Percentiles rank a stretch among this genome's conserved stretches.
phyloP scores from a whole-genome alignment of 2,113 vertebrate genomes.

The Strix uralensis region DNA sequence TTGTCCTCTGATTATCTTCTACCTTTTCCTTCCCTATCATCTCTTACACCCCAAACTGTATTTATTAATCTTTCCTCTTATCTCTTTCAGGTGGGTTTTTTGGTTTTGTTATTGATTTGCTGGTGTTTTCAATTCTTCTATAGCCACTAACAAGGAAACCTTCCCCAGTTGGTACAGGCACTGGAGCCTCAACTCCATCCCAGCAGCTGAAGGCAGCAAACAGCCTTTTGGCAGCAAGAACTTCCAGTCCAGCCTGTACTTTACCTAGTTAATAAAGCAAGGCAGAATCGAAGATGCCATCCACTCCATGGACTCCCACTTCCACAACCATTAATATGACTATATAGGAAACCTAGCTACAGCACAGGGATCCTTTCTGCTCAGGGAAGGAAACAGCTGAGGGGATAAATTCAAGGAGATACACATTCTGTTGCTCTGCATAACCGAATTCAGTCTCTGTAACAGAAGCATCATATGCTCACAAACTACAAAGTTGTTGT shows the following conservation, averaged over 20 bases:
- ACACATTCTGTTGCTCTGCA: neutral
- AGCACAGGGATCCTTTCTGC: neutral
- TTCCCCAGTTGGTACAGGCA: neutral
- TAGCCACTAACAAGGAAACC: neutral
- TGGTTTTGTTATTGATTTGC: neutral
- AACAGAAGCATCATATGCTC: neutral
- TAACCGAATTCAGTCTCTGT: neutral
- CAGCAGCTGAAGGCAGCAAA: neutral
- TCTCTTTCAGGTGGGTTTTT: neutral
- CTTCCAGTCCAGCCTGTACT: neutral
- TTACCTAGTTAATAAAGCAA: neutral
- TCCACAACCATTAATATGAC: neutral
- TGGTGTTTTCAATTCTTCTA: neutral
- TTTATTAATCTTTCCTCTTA: neutral
- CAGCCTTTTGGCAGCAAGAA: neutral
- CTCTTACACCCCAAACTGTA: neutral
- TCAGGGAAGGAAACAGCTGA: neutral
- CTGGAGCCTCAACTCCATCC: neutral
- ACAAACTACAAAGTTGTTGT: accelerated
- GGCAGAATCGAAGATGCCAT: neutral
- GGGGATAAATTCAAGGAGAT: neutral
- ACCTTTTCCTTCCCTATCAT: neutral
- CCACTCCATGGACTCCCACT: neutral
- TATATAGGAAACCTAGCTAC: neutral
- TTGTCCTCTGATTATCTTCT: neutral